Evolutionary conservation across 2,888 invertebrate species (phyloP), one percentile per base, ranked within the genome.

Genomic region (Zelleria hepariella): DNA sequence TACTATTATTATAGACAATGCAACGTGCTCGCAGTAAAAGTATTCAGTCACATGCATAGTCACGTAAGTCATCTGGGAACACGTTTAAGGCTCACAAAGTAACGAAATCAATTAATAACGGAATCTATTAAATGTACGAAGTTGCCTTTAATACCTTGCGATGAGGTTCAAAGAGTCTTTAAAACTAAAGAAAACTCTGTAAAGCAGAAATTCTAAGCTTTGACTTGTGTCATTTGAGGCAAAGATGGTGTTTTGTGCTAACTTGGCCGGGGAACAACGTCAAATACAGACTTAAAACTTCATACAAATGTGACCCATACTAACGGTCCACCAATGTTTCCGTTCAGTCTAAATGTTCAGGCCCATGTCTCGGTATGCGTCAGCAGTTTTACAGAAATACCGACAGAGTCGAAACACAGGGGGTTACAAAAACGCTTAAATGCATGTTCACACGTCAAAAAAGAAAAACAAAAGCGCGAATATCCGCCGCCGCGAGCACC

Each of bases 401-500:
- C 4, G 32, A 0, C 32, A 42, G 32, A 15, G n/a, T n/a, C n/a
- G 10, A 4, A 42, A 42, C 15, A 15, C 32, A 42, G 32, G 32
- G 26, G 32, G 32, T 42, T 42, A 51, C 51, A 20, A 21, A 49
- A 49, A 49, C 49, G 3, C 53, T 52, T 24, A 53, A n/a, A 49
- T 23, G n/a, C 53, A 24, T 63, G 66, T 72, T 71, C 70, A 68
- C 71, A 71, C 68, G 65, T 72, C 68, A 71, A 75, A 74, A 75
- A 74, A 68, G 73, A 65, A 63, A 60, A 65, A 26, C 63, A 65
- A 67, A 67, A 61, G 54, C 58, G 57, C 54, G 25, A 59, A 61
- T 52, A 58, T 57, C 57, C 58, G 54, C 27, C 59, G 61, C 63
- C 68, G 65, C 65, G 65, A 63, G 65, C 67, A 52, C 65, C 32